phyloP scores from a whole-genome alignment of 2,888 invertebrate species.

The Nebria salina region DNA sequence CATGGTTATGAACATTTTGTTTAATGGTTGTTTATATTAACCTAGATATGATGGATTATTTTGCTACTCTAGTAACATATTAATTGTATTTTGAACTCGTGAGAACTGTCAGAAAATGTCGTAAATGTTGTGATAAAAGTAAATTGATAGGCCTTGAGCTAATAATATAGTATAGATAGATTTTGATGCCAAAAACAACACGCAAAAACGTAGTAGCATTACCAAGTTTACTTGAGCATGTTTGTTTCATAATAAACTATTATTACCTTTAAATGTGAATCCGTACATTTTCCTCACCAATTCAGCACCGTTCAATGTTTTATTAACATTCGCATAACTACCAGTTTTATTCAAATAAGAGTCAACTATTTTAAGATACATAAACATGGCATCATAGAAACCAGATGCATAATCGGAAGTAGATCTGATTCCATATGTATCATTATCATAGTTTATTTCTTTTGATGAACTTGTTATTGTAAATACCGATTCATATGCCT shows the following conservation, averaged over 20 bases:
- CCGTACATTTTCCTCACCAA: slow-evolving; percentile 89
- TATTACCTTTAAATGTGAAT: slow-evolving; percentile 80
- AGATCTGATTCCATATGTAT: slow-evolving; percentile 72
- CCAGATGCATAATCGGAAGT: slow-evolving; percentile 68
- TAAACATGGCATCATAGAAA: slow-evolving; percentile 94
- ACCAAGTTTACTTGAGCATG: too few species aligned
- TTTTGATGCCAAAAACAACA: too few species aligned
- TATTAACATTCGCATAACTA: slow-evolving; percentile 59
- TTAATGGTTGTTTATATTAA: too few species aligned
- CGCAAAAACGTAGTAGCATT: too few species aligned
- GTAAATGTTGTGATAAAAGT: too few species aligned
- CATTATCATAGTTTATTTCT: slow-evolving; percentile 75
- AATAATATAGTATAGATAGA: too few species aligned
- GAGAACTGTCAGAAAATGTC: too few species aligned
- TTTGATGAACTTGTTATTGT: slow-evolving; percentile 84
- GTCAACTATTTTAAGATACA: slow-evolving; percentile 92
- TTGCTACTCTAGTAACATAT: too few species aligned
- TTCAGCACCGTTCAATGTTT: slow-evolving; percentile 79
- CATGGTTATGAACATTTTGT: too few species aligned
- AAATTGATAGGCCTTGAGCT: too few species aligned
- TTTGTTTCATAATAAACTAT: not conserved
- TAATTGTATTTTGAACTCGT: too few species aligned
- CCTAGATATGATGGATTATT: too few species aligned
- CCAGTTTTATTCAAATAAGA: slow-evolving; percentile 73
- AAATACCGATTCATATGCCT: slow-evolving; percentile 87